A percentile compares a stretch with the other conserved stretches of the same genome.
Conservation (phyloP, 1,140 invertebrate species). For the Habropoda laboriosa region DNA sequence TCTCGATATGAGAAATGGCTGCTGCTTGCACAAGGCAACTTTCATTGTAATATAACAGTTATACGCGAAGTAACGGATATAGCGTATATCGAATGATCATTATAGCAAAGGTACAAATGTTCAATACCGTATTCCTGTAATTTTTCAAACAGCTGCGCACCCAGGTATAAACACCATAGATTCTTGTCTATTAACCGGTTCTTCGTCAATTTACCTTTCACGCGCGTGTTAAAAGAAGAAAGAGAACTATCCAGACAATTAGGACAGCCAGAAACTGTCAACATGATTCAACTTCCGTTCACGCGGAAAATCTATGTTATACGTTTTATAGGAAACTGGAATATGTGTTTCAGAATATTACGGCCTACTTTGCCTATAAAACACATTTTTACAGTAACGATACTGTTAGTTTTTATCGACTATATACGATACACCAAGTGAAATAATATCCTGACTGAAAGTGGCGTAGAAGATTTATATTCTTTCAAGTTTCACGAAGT, state of each 20-base stretch:
- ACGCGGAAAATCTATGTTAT: neutral
- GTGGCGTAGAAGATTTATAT: too few relatives aligned
- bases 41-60: constrained; percentile 4
- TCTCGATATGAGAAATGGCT: neutral
- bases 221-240: constrained; percentile 20
- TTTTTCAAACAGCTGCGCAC: neutral
- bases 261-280: constrained; percentile 21
- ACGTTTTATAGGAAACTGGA: neutral
- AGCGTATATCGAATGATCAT: neutral
- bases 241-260: constrained; percentile 13
- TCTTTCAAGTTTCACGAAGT: too few relatives aligned
- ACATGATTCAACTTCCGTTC: constrained; percentile 4
- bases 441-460: too few relatives aligned
- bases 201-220: constrained; percentile 43
- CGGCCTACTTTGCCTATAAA: neutral
- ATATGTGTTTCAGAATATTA: neutral
- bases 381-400: neutral
- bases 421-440: neutral
- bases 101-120: neutral
- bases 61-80: neutral
- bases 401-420: neutral
- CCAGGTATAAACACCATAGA: constrained; percentile 5
- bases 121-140: neutral
- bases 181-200: constrained; percentile 47
- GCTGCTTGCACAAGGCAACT: neutral